Percentiles rank a stretch among this genome's conserved stretches.
Evolutionary conservation across 35 echinoderm and acorn worm species (phyloP).

Genomic region (Chiridota heheva): DNA sequence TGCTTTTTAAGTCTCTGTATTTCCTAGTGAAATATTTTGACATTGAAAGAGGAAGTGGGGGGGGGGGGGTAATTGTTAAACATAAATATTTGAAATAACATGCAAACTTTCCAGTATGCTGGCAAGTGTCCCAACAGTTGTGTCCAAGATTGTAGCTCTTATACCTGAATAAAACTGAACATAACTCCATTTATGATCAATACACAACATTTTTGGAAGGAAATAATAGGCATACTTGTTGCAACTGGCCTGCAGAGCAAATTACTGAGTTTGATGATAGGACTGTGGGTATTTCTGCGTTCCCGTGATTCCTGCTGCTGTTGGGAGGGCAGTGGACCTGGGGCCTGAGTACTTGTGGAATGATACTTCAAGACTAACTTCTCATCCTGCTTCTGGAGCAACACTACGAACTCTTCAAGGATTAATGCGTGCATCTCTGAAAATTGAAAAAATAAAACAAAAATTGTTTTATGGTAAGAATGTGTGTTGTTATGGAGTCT

Average conservation of each 20-base stretch:
- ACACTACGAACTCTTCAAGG: constrained; percentile 73
- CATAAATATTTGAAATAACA: too few species aligned
- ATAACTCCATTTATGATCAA: background rate
- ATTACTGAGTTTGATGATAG: constrained; percentile 80
- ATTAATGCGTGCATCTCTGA: constrained; percentile 85
- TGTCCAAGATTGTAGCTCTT: background rate
- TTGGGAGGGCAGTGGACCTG: background rate
- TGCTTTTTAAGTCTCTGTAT: too few species aligned
- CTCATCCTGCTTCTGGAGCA: constrained; percentile 93
- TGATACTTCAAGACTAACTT: constrained; percentile 79
- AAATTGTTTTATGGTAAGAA: background rate
- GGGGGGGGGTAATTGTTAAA: too few species aligned
- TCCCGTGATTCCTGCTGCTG: background rate
- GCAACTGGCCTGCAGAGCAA: constrained; percentile 82
- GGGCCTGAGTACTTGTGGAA: constrained; percentile 58
- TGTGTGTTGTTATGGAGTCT: too few species aligned
- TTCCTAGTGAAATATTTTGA: too few species aligned
- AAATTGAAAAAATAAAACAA: background rate
- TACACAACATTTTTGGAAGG: background rate
- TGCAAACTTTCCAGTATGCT: background rate
- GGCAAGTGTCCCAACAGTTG: background rate
- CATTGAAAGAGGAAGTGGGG: background rate
- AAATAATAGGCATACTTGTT: constrained; percentile 75
- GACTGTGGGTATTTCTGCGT: constrained; percentile 87
- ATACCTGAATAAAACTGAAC: background rate